Evolutionary conservation across 1,140 invertebrate genomes (phyloP).

Genomic region (Brachionus plicatilis): DNA sequence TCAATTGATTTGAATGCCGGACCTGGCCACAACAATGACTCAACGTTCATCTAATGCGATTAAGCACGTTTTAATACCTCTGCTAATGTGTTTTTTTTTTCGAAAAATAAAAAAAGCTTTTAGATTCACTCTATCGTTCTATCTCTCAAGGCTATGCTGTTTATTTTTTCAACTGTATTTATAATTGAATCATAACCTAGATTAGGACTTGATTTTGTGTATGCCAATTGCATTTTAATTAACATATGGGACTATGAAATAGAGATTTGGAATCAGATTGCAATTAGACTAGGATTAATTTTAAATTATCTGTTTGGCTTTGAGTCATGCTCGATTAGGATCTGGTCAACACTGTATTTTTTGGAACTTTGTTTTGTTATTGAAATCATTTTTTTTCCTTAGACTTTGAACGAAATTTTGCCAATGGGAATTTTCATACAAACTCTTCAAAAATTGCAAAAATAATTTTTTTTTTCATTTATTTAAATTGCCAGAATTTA

Average conservation of each 20-base stretch:
- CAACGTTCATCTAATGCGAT: not conserved
- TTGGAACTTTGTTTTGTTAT: no score
- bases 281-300: not conserved
- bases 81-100: not conserved
- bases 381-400: no score
- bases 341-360: not conserved
- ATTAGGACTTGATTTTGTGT: not conserved
- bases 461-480: no score
- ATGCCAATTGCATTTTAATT: not conserved
- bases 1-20: not conserved
- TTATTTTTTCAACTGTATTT: not conserved
- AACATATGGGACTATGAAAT: constrained; percentile 10
- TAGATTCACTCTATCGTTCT: not conserved
- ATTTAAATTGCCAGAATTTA: no score
- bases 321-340: not conserved
- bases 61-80: not conserved
- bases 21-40: not conserved
- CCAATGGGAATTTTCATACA: no score
- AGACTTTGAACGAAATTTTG: no score
- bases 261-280: not conserved
- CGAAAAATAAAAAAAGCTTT: not conserved
- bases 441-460: no score
- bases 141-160: not conserved
- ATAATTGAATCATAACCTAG: constrained; percentile 17
- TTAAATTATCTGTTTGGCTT: not conserved